Conservation (phyloP, 2,113 vertebrate genomes). For the Alaudala cheleensis region DNA sequence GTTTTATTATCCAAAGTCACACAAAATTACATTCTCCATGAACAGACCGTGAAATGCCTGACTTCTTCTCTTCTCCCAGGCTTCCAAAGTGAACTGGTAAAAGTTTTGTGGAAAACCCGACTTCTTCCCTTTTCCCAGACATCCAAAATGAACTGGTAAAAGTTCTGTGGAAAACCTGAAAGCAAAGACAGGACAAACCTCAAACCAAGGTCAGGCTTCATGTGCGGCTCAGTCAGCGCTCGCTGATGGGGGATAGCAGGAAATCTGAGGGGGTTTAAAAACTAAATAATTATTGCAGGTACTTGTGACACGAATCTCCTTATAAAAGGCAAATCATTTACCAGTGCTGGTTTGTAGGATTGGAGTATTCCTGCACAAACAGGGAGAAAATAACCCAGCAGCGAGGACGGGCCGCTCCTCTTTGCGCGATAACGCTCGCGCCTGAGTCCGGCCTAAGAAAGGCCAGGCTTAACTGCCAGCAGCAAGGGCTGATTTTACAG, state of each 20-base stretch:
- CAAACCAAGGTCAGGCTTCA: not conserved
- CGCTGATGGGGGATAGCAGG: fast-evolving
- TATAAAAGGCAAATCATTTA: not conserved
- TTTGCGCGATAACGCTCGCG: conserved; percentile 20
- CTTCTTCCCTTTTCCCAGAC: not conserved
- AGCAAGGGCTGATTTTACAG: conserved; percentile 74
- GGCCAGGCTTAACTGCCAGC: conserved; percentile 81
- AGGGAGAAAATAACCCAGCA: not conserved
- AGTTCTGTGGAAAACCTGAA: not conserved
- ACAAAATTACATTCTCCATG: not conserved
- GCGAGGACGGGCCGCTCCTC: not conserved
- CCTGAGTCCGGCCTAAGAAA: conserved; percentile 68
- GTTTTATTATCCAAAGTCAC: not conserved
- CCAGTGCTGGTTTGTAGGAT: not conserved
- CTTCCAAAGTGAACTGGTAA: not conserved
- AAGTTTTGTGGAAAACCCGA: not conserved
- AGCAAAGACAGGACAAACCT: too few species aligned
- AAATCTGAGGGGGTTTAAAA: not conserved
- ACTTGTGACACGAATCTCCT: not conserved
- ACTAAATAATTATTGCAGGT: not conserved
- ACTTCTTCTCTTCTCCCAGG: not conserved
- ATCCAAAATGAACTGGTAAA: not conserved
- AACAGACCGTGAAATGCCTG: not conserved
- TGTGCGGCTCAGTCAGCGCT: fast-evolving
- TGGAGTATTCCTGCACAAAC: not conserved